Evolutionary conservation across 2,797 vertebrate species (phyloP).

Genomic region (Limnodromus scolopaceus): DNA sequence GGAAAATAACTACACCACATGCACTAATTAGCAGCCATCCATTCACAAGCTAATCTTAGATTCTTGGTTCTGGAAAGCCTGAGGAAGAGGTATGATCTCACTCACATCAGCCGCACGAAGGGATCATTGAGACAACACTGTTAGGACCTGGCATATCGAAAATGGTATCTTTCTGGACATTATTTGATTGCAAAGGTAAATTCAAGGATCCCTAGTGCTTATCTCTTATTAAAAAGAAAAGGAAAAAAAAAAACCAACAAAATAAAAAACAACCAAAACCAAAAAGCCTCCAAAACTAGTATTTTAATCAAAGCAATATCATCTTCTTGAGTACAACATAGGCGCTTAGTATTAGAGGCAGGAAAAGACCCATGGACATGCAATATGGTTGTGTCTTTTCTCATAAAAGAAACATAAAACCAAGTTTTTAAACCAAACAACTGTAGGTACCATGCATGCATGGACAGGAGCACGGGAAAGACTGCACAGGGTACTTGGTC

Average conservation of each 20-base stretch:
- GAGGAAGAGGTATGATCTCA: neutral
- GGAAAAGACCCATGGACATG: neutral
- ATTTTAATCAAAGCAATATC: neutral
- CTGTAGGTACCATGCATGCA: accelerated
- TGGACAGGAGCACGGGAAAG: neutral
- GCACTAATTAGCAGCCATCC: neutral
- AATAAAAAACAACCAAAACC: neutral
- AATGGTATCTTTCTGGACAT: neutral
- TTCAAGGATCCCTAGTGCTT: neutral
- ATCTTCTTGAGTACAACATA: neutral
- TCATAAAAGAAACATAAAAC: neutral
- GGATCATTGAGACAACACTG: neutral
- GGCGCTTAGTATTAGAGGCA: neutral
- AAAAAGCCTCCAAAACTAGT: neutral
- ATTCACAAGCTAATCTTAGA: neutral
- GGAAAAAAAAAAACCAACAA: neutral
- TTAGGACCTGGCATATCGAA: neutral
- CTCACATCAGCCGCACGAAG: neutral
- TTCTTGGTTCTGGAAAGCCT: neutral
- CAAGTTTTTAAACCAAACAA: neutral
- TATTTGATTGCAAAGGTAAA: neutral
- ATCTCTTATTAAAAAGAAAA: neutral
- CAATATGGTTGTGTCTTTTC: neutral
- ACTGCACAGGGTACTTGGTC: neutral
- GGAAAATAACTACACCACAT: neutral